These are phyloP conservation scores for Mercenaria mercenaria DNA, from an alignment of 1,140 invertebrate genomes.

Conservation along the genomic window DNA sequence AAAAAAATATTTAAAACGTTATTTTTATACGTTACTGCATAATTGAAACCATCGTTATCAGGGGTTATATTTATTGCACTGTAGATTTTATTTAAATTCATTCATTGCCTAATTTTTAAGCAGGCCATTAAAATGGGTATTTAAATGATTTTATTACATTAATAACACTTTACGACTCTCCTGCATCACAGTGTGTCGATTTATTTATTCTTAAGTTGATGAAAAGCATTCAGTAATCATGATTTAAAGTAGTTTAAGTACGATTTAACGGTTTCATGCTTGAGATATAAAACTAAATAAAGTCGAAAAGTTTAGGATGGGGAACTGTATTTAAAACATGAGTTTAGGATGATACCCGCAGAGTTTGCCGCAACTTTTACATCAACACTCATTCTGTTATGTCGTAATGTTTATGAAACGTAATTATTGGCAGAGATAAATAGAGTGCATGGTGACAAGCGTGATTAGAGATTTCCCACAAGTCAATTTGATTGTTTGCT, in stretches of 20 bases:
- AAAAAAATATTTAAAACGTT: neutral
- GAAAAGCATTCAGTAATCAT: neutral
- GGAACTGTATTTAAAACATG: constrained; percentile 7
- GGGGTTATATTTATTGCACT: neutral
- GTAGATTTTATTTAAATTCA: neutral
- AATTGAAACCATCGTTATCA: neutral
- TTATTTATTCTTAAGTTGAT: constrained; percentile 1
- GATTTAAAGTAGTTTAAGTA: constrained; percentile 20
- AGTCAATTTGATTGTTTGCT: constrained; percentile 31
- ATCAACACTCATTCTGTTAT: constrained; percentile 43
- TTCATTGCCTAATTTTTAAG: constrained; percentile 1
- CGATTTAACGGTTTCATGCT: neutral
- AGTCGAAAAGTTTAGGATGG: neutral
- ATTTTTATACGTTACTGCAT: neutral
- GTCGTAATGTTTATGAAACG: constrained; percentile 45
- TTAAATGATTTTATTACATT: constrained; percentile 4
- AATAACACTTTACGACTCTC: neutral
- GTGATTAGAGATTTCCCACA: constrained; percentile 30
- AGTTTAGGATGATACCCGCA: constrained; percentile 47
- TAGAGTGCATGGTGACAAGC: constrained; percentile 2
- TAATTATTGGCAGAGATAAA: constrained; percentile 38
- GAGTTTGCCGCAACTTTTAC: constrained; percentile 22
- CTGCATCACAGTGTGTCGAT: neutral
- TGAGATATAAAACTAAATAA: constrained; percentile 19
- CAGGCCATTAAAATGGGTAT: neutral